These are phyloP conservation scores for Drosophila setifemur DNA, from an alignment of 1,140 invertebrate genomes.

Conservation along the genomic window DNA sequence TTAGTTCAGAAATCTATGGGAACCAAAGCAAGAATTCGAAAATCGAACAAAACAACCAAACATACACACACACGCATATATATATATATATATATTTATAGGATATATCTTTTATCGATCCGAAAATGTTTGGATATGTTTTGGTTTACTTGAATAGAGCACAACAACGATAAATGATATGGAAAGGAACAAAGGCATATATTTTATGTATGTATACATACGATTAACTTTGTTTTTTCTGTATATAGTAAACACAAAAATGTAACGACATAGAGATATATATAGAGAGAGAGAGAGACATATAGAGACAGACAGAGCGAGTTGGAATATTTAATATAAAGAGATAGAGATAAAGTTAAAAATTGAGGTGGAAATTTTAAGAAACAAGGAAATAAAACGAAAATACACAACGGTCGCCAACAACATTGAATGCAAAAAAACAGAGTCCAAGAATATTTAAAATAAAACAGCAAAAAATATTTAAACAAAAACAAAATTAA, in stretches of 20 bases:
- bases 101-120: slow-evolving; percentile 15
- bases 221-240: slow-evolving; percentile 42
- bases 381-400: slow-evolving; percentile 32
- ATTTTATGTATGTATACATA: slow-evolving; percentile 73
- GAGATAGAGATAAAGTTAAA: slow-evolving; percentile 35
- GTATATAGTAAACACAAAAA: slow-evolving; percentile 57
- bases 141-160: slow-evolving; percentile 47
- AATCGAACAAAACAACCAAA: slow-evolving; percentile 15
- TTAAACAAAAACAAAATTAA: slow-evolving; percentile 21
- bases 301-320: slow-evolving; percentile 59
- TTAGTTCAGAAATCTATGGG: slow-evolving; percentile 28
- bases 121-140: slow-evolving; percentile 32
- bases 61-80: slow-evolving; percentile 33
- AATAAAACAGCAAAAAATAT: slow-evolving; percentile 29
- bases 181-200: slow-evolving; percentile 69
- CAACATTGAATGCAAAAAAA: slow-evolving; percentile 55
- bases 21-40: slow-evolving; percentile 11
- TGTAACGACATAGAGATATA: slow-evolving; percentile 56
- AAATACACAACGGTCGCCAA: slow-evolving; percentile 56
- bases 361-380: slow-evolving; percentile 24
- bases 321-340: slow-evolving; percentile 29
- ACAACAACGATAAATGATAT: slow-evolving; percentile 72
- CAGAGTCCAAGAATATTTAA: slow-evolving; percentile 17
- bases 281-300: slow-evolving; percentile 51
- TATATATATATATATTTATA: slow-evolving; percentile 29